phyloP scores from a whole-genome alignment of 2,113 vertebrate species.

The Cyphomyrus discorhynchus region DNA sequence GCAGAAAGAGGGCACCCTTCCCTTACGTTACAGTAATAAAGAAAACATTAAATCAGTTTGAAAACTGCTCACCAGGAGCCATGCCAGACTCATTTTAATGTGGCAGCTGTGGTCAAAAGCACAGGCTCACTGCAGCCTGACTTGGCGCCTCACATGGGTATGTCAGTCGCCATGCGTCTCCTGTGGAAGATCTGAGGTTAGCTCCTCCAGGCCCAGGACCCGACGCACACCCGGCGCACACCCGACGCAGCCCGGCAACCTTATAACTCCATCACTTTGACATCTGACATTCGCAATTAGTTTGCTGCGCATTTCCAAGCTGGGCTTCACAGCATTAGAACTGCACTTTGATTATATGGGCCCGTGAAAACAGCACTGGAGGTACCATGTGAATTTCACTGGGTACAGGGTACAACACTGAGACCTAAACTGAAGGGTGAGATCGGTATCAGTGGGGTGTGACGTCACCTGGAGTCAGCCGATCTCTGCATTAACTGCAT shows the following conservation, averaged over 20 bases:
- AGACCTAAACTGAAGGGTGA: not conserved
- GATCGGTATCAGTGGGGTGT: not conserved
- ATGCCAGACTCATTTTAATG: not conserved
- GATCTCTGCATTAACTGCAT: not conserved
- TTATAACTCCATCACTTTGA: not conserved
- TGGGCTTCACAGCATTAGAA: not conserved
- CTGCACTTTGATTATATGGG: not conserved
- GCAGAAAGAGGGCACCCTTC: not conserved
- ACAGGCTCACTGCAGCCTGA: not conserved
- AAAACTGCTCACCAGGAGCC: slow-evolving; percentile 3
- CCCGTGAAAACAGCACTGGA: not conserved
- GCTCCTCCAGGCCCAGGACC: not conserved
- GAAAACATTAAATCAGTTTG: not conserved
- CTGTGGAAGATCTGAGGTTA: not conserved
- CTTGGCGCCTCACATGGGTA: not conserved
- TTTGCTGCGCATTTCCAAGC: not conserved
- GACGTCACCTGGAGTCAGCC: not conserved
- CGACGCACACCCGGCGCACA: no score
- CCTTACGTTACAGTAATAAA: not conserved
- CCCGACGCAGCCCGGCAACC: not conserved
- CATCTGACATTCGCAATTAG: not conserved
- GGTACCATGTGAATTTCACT: not conserved
- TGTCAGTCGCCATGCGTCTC: not conserved
- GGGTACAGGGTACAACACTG: not conserved
- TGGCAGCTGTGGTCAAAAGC: not conserved